A percentile compares a stretch with the other conserved stretches of the same genome.
Evolutionary conservation across 1,140 invertebrate genomes (phyloP).

Genomic region (Drosophila eugracilis): DNA sequence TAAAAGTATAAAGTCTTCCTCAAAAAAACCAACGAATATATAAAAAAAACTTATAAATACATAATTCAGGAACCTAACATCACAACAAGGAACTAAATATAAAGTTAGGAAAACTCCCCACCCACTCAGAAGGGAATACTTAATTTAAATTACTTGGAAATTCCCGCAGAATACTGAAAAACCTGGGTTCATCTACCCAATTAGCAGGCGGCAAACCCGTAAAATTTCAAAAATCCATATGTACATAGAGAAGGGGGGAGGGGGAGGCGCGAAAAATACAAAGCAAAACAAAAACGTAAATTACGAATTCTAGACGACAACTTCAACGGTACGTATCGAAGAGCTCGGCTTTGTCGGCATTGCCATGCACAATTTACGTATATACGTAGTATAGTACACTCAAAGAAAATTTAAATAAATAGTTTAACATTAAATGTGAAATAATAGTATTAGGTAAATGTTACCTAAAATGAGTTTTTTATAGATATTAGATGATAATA

Average conservation of each 20-base stretch:
- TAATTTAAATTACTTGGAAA: slow-evolving; percentile 3
- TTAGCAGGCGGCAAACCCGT: slow-evolving; percentile 16
- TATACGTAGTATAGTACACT: slow-evolving; percentile 3
- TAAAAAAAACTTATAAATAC: neutral
- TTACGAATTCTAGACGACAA: slow-evolving; percentile 73
- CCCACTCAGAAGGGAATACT: neutral
- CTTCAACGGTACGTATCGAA: slow-evolving; percentile 33
- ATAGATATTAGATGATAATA: neutral
- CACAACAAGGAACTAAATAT: neutral
- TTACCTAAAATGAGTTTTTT: neutral
- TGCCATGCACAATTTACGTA: slow-evolving; percentile 63
- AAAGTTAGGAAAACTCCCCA: neutral
- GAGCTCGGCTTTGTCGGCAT: slow-evolving; percentile 36
- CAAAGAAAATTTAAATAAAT: neutral
- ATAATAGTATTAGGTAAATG: neutral
- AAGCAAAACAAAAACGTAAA: slow-evolving; percentile 35
- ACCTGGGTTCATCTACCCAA: slow-evolving; percentile 37
- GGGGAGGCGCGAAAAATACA: slow-evolving; percentile 51
- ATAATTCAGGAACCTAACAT: neutral
- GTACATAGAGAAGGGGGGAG: slow-evolving; percentile 42
- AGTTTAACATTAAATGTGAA: too few species aligned
- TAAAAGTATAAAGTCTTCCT: neutral
- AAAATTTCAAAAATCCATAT: slow-evolving; percentile 26
- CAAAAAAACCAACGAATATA: neutral
- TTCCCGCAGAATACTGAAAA: slow-evolving; percentile 1